Conservation (phyloP, 1,140 invertebrate species). For the Bombus impatiens region DNA sequence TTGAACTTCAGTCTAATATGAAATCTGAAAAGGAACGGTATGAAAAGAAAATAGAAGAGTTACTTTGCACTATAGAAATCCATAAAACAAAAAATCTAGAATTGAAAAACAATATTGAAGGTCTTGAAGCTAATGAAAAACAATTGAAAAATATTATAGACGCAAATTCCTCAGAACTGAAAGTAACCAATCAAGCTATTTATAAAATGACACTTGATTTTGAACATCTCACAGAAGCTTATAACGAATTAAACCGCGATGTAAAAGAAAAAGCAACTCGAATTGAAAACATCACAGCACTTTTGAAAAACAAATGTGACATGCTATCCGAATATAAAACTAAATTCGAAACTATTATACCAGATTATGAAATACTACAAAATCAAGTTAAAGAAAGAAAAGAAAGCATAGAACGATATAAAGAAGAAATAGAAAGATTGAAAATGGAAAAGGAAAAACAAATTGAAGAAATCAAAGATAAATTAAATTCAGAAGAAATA, state of each 20-base stretch:
- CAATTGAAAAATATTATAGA: conserved; percentile 71
- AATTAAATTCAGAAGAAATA: conserved; percentile 63
- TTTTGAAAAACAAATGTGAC: conserved; percentile 76
- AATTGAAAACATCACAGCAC: conserved; percentile 69
- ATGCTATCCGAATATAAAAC: conserved; percentile 75
- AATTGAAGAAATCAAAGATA: conserved; percentile 61
- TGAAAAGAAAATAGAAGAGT: conserved; percentile 63
- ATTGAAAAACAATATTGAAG: conserved; percentile 67
- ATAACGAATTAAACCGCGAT: conserved; percentile 63
- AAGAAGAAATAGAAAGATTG: conserved; percentile 68
- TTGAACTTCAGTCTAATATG: conserved; percentile 69
- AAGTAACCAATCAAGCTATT: conserved; percentile 49
- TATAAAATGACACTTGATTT: conserved; percentile 62
- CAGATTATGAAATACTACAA: conserved; percentile 73
- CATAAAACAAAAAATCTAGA: conserved; percentile 70
- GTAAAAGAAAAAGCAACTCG: conserved; percentile 56
- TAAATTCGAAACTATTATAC: conserved; percentile 71
- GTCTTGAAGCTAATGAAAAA: conserved; percentile 67
- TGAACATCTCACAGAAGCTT: conserved; percentile 56
- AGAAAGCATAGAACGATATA: conserved; percentile 68
- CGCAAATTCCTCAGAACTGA: conserved; percentile 66
- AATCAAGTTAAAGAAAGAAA: conserved; percentile 67
- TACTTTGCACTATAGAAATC: conserved; percentile 58
- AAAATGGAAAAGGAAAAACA: conserved; percentile 61
- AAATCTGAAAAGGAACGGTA: conserved; percentile 62